Base-by-base conservation (phyloP, 2,888 invertebrate species). In the Hydrotaea cyrtoneurina region DNA sequence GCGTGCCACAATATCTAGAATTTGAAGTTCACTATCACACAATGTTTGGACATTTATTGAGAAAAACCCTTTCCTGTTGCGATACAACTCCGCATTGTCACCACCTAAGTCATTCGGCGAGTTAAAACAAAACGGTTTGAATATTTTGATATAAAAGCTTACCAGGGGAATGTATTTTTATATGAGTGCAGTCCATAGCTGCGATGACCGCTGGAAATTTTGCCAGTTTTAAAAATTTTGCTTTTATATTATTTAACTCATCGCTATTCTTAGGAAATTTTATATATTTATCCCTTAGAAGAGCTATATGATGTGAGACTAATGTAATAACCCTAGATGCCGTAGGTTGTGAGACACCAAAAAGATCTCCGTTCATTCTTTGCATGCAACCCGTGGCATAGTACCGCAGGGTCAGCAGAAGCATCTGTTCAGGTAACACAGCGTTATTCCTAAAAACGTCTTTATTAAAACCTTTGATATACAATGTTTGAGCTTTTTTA, bases 141-240 rank as follows among this genome's bases (percentile, higher is more conserved):
- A 43, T 31, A 66, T n/a, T 39, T 17, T 17, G 2, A 46, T 72
- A 13, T n/a, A 36, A n/a, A 43, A 46, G 36, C 1, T 31, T 77
- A 80, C 78, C 85, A 69, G 85, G 74, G 19, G 77, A 71, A 19
- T 31, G n/a, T 69, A 82, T 82, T 50, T 21, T 74, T 11, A 85
- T 31, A 46, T 82, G 82, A 13, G 78, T 85, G 55, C 85, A 82
- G 39, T 86, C 82, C 21, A 82, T n/a, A n/a, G n/a, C n/a, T n/a
- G n/a, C n/a, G n/a, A n/a, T n/a, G n/a, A n/a, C n/a, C n/a, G n/a
- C n/a, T 50, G 36, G 78, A 69, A 39, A 39, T 39, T 59, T 80
- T 46, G 80, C 62, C n/a, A 81, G 75, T 71, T 71, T 46, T 15
- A 46, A 57, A 50, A 78, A 78, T 39, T 78, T 78, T 17, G 39